Base-by-base conservation (phyloP, 2,113 vertebrate genomes). In the Epinephelus cyanopodus region DNA sequence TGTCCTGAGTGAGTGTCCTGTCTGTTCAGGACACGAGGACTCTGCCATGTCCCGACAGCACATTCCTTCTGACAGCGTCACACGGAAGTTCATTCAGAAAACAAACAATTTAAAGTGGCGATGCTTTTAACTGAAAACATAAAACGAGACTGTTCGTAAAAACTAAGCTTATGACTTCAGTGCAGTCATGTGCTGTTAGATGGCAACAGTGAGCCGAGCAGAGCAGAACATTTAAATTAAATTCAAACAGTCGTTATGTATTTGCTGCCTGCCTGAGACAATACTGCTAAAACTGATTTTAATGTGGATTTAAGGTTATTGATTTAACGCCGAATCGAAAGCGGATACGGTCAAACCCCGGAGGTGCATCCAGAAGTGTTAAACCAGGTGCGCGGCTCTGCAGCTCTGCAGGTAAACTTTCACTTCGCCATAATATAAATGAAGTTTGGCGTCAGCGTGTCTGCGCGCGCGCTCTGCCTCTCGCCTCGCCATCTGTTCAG, bases 291-390 rank as follows among this genome's bases (percentile, higher is more conserved):
- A 39, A 18, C 1, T 11, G 39, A 12, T 18, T 29, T 47, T 29
- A 2, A n/a, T 7, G 19, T 33, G 14, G 9, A 45, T 45, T 45
- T 12, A 45, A 11, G 8, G 42, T 45, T 1, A 3, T 57, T 58
- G 1, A 6, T 27, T 64, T 54, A 1, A 57, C 18, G 64, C 53
- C 64, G 64, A 77, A 68, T 77, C 0, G 1, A 47, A 50, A 9
- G 13, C 5, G 1, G 17, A 14, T 10, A 3, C 9, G 0, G 19
- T 0, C 1, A 0, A 2, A 25, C 5, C 19, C 25, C 9, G 1
- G 0, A 3, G 0, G 14, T 37, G 0, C 0, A 48, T 12, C 19
- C 8, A 33, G 8, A 45, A 2, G 3, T 33, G 8, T 50, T 13
- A 37, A 14, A 58, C 37, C 2, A 3, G 0, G 17, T n/a, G 11